These are phyloP conservation scores for Oceanodroma tethys DNA, from an alignment of 2,113 vertebrate species.

Conservation along the genomic window DNA sequence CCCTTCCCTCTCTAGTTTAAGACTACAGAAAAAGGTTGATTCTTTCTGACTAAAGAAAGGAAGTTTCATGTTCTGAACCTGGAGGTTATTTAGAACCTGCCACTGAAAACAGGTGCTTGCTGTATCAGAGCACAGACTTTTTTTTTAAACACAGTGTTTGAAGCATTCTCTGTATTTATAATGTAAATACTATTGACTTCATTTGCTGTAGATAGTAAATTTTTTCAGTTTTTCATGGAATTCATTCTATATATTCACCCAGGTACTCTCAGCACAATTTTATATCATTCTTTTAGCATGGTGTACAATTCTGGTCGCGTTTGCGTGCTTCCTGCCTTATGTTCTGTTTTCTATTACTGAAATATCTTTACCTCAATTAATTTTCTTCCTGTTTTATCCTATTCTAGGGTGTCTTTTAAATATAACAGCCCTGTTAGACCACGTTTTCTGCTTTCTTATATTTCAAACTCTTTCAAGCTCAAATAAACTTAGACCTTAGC, in stretches of 20 bases:
- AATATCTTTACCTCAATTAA: background rate
- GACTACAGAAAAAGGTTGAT: background rate
- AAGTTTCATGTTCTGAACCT: background rate
- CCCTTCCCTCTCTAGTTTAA: background rate
- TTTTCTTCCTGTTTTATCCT: background rate
- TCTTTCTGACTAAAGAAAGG: background rate
- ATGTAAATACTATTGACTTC: background rate
- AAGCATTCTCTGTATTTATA: background rate
- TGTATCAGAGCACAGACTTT: background rate
- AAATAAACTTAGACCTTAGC: background rate
- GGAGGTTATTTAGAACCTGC: background rate
- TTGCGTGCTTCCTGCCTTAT: background rate
- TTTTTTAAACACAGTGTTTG: background rate
- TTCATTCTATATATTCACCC: background rate
- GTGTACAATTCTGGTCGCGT: background rate
- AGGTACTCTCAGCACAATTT: background rate
- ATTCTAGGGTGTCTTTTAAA: background rate
- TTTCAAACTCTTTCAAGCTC: background rate
- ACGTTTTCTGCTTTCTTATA: background rate
- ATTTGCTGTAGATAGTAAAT: background rate
- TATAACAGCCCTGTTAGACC: background rate
- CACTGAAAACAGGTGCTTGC: background rate
- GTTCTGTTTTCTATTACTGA: background rate
- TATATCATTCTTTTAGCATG: background rate
- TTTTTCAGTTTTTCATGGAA: background rate